Conservation (phyloP, 2,888 invertebrate species). For the Clistopyga incitator region DNA sequence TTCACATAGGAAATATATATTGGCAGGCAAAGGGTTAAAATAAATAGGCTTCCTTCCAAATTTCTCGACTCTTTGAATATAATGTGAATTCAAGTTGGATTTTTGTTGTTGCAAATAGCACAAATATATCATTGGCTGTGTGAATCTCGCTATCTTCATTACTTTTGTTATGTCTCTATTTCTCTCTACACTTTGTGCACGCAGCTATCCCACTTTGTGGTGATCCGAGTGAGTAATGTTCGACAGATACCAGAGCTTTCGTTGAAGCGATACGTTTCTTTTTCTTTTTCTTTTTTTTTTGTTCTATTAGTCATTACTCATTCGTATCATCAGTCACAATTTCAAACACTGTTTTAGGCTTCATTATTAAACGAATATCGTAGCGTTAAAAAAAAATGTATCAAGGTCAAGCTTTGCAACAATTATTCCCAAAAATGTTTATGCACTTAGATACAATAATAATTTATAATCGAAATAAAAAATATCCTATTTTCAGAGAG, state of each 20-base stretch:
- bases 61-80: not conserved
- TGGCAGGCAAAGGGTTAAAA: too few relatives aligned
- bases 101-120: slow-evolving; percentile 18
- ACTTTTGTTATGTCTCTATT: slow-evolving; percentile 44
- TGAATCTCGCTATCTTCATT: slow-evolving; percentile 52
- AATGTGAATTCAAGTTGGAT: not conserved
- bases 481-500: too few relatives aligned
- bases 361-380: not conserved
- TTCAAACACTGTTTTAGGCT: not conserved
- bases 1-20: too few relatives aligned
- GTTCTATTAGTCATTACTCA: slow-evolving; percentile 76
- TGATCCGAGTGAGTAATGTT: slow-evolving; percentile 84
- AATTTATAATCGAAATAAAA: too few relatives aligned
- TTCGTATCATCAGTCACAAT: slow-evolving; percentile 71
- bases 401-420: too few relatives aligned
- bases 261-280: slow-evolving; percentile 12
- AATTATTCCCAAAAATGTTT: too few relatives aligned
- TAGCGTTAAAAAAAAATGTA: too few relatives aligned
- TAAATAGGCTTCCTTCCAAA: not conserved
- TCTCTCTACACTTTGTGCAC: slow-evolving; percentile 72
- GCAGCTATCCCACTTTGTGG: slow-evolving; percentile 83
- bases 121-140: slow-evolving; percentile 7
- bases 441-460: too few relatives aligned
- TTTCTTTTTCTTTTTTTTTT: slow-evolving; percentile 30
- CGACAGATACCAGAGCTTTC: slow-evolving; percentile 47